Evolutionary conservation across 2,888 invertebrate species (phyloP).

Genomic region (Muschampia plurimacula): DNA sequence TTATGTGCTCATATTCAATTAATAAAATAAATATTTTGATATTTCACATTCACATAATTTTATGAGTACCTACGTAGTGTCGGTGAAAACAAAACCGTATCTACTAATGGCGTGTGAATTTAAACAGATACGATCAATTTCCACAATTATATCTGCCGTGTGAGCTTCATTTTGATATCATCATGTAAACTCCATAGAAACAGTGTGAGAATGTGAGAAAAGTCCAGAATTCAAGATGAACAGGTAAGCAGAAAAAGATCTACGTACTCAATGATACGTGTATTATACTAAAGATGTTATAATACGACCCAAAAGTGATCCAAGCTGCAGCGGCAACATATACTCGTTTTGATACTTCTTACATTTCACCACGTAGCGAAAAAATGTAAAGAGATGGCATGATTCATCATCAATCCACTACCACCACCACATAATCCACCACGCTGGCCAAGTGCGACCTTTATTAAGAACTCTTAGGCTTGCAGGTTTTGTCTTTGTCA

Average conservation of each 20-base stretch:
- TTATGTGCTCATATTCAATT: not conserved
- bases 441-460: no score
- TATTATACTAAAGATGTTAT: no score
- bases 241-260: not conserved
- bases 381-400: no score
- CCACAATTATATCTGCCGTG: slow-evolving; percentile 1
- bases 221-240: not conserved
- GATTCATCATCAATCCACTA: no score
- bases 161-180: slow-evolving; percentile 8
- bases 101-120: not conserved
- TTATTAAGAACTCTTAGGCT: no score
- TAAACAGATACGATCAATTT: not conserved
- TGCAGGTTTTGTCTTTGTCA: no score
- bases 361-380: no score
- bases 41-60: not conserved
- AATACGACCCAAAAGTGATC: no score
- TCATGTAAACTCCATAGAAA: not conserved
- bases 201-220: not conserved
- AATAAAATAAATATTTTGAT: not conserved
- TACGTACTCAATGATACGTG: slow-evolving; percentile 59
- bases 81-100: not conserved
- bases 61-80: not conserved
- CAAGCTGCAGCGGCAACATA: no score
- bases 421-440: no score
- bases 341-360: no score